Conservation (phyloP, 2,888 invertebrate genomes). For the Epinotia bilunana region DNA sequence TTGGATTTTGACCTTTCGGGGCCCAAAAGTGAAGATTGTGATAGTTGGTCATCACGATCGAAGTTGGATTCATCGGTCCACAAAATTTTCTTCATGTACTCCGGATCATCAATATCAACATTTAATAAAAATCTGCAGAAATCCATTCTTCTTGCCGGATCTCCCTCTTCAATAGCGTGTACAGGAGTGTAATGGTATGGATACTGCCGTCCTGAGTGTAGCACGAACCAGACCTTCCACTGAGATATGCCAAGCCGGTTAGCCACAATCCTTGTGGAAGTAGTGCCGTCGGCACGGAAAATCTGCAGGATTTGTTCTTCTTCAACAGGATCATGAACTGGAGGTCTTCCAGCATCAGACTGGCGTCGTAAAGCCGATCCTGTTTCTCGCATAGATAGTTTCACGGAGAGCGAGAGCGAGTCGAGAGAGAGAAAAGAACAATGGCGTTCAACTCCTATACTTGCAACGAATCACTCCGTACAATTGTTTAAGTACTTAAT, state of each 20-base stretch:
- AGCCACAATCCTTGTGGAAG: no score
- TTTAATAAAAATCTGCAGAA: constrained; percentile 53
- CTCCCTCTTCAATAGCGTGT: constrained; percentile 50
- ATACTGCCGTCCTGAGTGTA: constrained; percentile 46
- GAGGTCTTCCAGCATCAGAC: constrained; percentile 49
- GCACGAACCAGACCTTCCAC: neutral
- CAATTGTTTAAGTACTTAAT: no score
- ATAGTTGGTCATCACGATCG: constrained; percentile 49
- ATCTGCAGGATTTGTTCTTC: no score
- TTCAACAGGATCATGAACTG: no score
- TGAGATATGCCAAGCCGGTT: no score
- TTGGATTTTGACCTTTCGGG: constrained; percentile 48
- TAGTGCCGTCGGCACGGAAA: no score
- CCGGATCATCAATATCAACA: constrained; percentile 51
- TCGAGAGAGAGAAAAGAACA: no score
- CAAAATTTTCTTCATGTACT: constrained; percentile 49
- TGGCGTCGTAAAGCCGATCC: constrained; percentile 50
- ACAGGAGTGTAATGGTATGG: constrained; percentile 46
- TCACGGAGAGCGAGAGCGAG: no score
- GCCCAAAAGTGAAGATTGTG: constrained; percentile 53
- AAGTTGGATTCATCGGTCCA: constrained; percentile 54
- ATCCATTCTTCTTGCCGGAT: constrained; percentile 49
- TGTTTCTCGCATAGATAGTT: constrained; percentile 46
- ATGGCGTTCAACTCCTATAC: no score
- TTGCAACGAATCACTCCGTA: no score